These are phyloP conservation scores for Drosophila leontia DNA, from an alignment of 1,140 invertebrate genomes.

Conservation along the genomic window DNA sequence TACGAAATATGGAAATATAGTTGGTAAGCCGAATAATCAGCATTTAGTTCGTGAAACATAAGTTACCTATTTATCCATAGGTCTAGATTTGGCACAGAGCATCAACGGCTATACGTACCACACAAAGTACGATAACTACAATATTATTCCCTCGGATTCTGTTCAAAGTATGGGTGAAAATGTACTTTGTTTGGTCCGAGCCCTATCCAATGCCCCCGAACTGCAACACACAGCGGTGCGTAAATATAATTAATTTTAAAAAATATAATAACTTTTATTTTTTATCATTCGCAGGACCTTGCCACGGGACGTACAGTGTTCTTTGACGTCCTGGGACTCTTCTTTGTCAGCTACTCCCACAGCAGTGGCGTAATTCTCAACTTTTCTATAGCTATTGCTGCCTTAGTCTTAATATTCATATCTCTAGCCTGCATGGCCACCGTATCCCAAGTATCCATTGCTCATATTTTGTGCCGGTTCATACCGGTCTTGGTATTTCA, in stretches of 20 bases:
- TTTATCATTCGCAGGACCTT: conserved; percentile 75
- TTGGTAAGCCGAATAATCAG: neutral
- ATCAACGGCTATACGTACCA: conserved; percentile 97
- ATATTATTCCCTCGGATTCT: conserved; percentile 91
- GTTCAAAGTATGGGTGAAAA: conserved; percentile 93
- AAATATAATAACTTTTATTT: neutral
- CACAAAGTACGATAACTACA: conserved; percentile 91
- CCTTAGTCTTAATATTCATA: conserved; percentile 81
- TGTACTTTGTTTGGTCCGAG: conserved; percentile 88
- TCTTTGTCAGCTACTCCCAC: conserved; percentile 88
- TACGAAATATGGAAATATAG: conserved; percentile 87
- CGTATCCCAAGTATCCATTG: conserved; percentile 32
- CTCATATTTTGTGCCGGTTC: conserved; percentile 46
- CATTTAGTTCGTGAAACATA: neutral
- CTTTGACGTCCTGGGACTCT: conserved; percentile 91
- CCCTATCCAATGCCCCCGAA: conserved; percentile 87
- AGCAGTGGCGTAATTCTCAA: conserved; percentile 87
- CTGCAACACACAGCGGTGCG: conserved; percentile 87
- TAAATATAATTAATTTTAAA: conserved; percentile 84
- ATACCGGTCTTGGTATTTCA: conserved; percentile 52
- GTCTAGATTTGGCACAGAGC: conserved; percentile 91
- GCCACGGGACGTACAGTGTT: conserved; percentile 89
- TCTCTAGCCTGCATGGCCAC: conserved; percentile 59
- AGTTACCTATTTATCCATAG: neutral
- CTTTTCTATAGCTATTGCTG: conserved; percentile 85